Conservation (phyloP, 1,140 invertebrate genomes). For the Linepithema humile region DNA sequence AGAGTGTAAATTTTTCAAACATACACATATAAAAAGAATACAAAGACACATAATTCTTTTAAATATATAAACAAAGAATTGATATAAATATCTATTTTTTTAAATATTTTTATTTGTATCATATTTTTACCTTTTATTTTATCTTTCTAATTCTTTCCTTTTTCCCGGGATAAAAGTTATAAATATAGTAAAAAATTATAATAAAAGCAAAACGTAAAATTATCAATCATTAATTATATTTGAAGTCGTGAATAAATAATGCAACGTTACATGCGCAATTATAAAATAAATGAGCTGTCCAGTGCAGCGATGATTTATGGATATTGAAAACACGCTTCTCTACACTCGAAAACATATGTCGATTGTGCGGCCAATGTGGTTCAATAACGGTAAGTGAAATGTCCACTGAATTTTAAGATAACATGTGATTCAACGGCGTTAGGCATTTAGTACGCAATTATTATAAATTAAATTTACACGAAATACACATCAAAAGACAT, state of each 20-base stretch:
- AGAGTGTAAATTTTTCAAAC: background rate
- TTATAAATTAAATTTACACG: constrained; percentile 35
- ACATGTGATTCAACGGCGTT: constrained; percentile 6
- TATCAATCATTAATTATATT: background rate
- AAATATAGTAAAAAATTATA: too few species aligned
- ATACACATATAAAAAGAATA: too few species aligned
- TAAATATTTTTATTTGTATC: too few species aligned
- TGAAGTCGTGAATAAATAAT: background rate
- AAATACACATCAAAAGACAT: background rate
- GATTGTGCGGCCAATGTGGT: constrained; percentile 11
- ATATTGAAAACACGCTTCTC: constrained; percentile 35
- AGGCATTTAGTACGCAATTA: background rate
- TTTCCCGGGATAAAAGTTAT: too few species aligned
- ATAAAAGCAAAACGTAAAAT: background rate
- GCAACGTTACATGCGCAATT: background rate
- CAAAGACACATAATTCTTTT: too few species aligned
- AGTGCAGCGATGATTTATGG: constrained; percentile 6
- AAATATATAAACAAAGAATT: too few species aligned
- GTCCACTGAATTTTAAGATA: constrained; percentile 44
- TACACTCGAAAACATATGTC: constrained; percentile 30
- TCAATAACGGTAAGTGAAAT: constrained; percentile 39
- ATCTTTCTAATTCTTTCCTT: too few species aligned
- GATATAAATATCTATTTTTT: too few species aligned
- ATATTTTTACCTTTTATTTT: too few species aligned
- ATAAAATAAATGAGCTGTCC: background rate